Evolutionary conservation across 2,888 invertebrate genomes (phyloP).

Genomic region (Leptura quadrifasciata): DNA sequence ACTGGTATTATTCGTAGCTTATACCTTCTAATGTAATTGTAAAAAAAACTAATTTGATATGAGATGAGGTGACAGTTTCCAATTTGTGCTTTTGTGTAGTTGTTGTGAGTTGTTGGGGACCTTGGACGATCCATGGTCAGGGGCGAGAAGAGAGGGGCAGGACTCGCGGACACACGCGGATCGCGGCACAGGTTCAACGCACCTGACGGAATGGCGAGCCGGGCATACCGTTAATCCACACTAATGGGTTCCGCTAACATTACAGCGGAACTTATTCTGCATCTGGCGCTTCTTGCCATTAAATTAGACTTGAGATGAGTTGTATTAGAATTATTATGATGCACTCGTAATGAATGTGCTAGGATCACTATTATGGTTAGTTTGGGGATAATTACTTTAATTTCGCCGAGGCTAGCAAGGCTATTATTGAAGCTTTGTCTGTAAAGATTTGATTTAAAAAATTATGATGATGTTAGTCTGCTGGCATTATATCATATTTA

Average conservation of each 20-base stretch:
- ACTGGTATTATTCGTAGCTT: neutral
- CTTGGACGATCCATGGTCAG: constrained; percentile 52
- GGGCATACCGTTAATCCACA: constrained; percentile 70
- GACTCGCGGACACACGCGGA: constrained; percentile 57
- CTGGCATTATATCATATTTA: neutral
- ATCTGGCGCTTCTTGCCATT: constrained; percentile 58
- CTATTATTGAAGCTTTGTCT: constrained; percentile 7
- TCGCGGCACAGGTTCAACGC: constrained; percentile 71
- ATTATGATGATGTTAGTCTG: neutral
- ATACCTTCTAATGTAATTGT: neutral
- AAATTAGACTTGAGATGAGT: constrained; percentile 50
- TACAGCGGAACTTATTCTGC: constrained; percentile 66
- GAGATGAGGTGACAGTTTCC: constrained; percentile 18
- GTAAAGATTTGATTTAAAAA: neutral
- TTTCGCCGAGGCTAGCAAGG: neutral
- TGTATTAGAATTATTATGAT: constrained; percentile 44
- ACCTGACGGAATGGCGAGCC: constrained; percentile 73
- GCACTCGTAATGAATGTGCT: constrained; percentile 32
- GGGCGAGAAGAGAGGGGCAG: constrained; percentile 52
- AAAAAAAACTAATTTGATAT: constrained; percentile 3
- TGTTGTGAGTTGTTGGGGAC: constrained; percentile 40
- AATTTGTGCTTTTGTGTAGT: constrained; percentile 19
- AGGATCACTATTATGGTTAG: constrained; percentile 12
- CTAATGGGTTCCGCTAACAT: constrained; percentile 72
- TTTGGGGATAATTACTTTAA: constrained; percentile 30